These are phyloP conservation scores for Coleophora flavipennella DNA, from an alignment of 2,888 invertebrate genomes.

Conservation along the genomic window DNA sequence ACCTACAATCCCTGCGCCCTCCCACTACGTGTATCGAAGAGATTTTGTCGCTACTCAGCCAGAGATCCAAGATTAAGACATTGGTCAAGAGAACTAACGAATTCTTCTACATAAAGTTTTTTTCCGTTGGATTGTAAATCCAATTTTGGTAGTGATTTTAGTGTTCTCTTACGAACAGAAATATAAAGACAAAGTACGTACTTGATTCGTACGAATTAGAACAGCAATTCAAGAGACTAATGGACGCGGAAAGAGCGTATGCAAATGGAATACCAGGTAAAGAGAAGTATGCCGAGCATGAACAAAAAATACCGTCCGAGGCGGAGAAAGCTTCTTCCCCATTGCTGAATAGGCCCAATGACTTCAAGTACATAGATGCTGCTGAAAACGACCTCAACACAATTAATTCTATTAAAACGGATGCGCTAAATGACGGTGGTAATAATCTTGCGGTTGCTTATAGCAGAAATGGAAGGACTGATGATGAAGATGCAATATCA, in stretches of 20 bases:
- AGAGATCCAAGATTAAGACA: slow-evolving; percentile 76
- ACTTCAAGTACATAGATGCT: slow-evolving; percentile 50
- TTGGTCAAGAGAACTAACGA: slow-evolving; percentile 58
- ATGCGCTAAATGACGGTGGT: slow-evolving; percentile 26
- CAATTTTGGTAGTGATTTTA: slow-evolving; percentile 39
- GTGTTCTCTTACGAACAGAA: slow-evolving; percentile 38
- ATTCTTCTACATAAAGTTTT: slow-evolving; percentile 51
- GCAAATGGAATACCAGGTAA: slow-evolving; percentile 63
- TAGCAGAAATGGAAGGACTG: slow-evolving; percentile 34
- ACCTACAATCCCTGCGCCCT: slow-evolving; percentile 64
- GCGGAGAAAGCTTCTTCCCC: slow-evolving; percentile 65
- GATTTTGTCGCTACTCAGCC: slow-evolving; percentile 65
- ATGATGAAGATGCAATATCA: slow-evolving; percentile 56
- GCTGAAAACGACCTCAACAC: slow-evolving; percentile 37
- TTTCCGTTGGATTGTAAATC: slow-evolving; percentile 38
- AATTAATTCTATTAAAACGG: slow-evolving; percentile 53
- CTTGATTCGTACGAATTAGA: slow-evolving; percentile 38
- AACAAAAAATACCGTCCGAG: slow-evolving; percentile 59
- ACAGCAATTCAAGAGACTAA: slow-evolving; percentile 42
- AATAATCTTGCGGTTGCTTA: slow-evolving; percentile 45
- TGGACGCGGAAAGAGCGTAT: slow-evolving; percentile 58
- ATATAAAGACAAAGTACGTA: slow-evolving; percentile 36
- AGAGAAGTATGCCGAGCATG: slow-evolving; percentile 50
- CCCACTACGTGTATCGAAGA: slow-evolving; percentile 60
- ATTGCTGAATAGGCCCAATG: slow-evolving; percentile 42